These are phyloP conservation scores for Chloroceryle aenea DNA, from an alignment of 2,113 vertebrate species.

Conservation along the genomic window DNA sequence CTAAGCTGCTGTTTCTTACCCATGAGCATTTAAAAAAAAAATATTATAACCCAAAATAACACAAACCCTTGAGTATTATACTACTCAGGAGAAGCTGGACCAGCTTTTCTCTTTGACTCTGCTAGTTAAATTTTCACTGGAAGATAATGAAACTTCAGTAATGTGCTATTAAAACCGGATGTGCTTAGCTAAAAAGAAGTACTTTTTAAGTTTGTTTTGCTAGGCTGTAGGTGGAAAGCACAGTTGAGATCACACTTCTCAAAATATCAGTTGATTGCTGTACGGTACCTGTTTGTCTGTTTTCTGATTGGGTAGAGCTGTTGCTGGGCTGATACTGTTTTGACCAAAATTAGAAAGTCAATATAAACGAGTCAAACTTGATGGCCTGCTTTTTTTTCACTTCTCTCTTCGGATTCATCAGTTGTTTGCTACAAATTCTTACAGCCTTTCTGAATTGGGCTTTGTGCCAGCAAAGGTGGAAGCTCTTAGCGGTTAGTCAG, in stretches of 20 bases:
- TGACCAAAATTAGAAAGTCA: conserved; percentile 71
- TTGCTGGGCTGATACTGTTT: conserved; percentile 67
- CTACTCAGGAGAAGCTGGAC: neutral
- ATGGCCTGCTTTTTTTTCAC: conserved; percentile 57
- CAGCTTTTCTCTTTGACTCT: neutral
- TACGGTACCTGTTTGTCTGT: conserved; percentile 50
- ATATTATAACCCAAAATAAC: neutral
- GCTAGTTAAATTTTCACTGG: neutral
- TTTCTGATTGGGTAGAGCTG: conserved; percentile 54
- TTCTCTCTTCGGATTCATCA: conserved; percentile 62
- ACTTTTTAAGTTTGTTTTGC: conserved; percentile 58
- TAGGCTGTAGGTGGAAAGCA: conserved; percentile 32
- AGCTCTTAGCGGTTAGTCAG: conserved; percentile 43
- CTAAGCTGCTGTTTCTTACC: neutral
- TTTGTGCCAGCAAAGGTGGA: conserved; percentile 54
- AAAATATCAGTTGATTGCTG: conserved; percentile 44
- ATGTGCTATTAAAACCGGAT: conserved; percentile 26
- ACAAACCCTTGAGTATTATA: neutral
- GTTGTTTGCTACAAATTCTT: conserved; percentile 64
- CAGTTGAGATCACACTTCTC: conserved; percentile 46
- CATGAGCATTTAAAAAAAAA: neutral
- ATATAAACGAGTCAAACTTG: conserved; percentile 67
- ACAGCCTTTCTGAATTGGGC: conserved; percentile 7
- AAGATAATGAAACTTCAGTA: neutral
- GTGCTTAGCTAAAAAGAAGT: conserved; percentile 28